phyloP scores from a whole-genome alignment of 92 coral and sea anemone genomes.

The Actinostola sp. region DNA sequence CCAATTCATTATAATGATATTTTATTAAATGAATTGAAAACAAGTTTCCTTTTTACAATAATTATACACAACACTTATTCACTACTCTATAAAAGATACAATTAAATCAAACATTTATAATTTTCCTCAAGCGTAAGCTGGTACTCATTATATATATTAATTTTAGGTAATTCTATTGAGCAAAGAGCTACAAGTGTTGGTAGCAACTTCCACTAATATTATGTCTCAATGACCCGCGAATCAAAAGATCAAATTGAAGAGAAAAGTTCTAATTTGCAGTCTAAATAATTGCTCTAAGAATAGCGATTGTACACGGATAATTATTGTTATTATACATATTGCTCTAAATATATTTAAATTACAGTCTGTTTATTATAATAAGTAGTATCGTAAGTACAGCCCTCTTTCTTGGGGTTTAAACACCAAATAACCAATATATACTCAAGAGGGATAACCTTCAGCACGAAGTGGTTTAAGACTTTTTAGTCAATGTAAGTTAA shows the following conservation, averaged over 20 bases:
- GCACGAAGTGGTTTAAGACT: not conserved
- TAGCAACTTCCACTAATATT: not conserved
- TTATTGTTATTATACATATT: not conserved
- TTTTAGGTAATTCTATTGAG: no score
- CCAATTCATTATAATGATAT: conserved; percentile 9
- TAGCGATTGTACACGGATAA: not conserved
- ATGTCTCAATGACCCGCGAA: not conserved
- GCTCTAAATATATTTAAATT: conserved; percentile 9
- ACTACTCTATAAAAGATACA: no score
- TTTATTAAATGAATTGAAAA: not conserved
- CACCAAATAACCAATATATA: not conserved
- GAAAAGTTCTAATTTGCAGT: not conserved
- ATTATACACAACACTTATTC: not conserved
- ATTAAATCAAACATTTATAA: no score
- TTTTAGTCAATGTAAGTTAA: not conserved
- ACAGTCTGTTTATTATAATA: not conserved
- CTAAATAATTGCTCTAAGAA: not conserved
- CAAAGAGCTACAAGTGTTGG: not conserved
- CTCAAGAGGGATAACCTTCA: not conserved
- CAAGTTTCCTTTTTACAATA: not conserved
- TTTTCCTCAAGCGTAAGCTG: no score
- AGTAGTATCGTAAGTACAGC: not conserved
- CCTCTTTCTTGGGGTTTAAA: not conserved
- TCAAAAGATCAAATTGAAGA: conserved; percentile 1
- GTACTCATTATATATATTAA: no score